Evolutionary conservation across 2,113 vertebrate species (phyloP).

Genomic region (Lates calcarifer): DNA sequence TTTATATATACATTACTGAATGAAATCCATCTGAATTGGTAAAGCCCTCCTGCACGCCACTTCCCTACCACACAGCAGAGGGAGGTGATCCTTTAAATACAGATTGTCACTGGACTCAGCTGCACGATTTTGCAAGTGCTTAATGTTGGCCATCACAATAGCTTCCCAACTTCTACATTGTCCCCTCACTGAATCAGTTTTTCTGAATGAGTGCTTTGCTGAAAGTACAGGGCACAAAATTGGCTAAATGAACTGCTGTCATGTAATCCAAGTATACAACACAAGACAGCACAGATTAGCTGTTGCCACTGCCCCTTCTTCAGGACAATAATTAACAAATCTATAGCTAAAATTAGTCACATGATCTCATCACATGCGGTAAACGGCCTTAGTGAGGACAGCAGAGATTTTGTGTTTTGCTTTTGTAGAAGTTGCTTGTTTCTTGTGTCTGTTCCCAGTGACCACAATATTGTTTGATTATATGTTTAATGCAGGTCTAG

Average conservation of each 20-base stretch:
- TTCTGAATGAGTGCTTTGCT: background rate
- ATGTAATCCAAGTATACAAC: background rate
- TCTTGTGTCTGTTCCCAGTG: no score
- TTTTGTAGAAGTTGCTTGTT: no score
- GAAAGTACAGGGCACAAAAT: background rate
- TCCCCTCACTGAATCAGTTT: background rate
- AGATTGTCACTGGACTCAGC: background rate
- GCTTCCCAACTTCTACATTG: background rate
- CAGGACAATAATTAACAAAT: constrained; percentile 1
- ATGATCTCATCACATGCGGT: background rate
- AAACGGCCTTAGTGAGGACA: background rate
- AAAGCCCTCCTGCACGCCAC: constrained; percentile 56
- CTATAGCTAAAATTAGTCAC: no score
- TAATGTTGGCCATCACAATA: background rate
- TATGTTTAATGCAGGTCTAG: no score
- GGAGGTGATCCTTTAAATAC: constrained; percentile 21
- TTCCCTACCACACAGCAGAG: constrained; percentile 8
- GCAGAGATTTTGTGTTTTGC: background rate
- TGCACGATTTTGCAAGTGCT: background rate
- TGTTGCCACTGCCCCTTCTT: no score
- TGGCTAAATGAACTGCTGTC: background rate
- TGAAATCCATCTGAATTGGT: constrained; percentile 57
- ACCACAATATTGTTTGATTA: no score
- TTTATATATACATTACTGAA: constrained; percentile 67
- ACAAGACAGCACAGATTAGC: no score